Conservation (phyloP, 2,888 invertebrate genomes). For the Tenthredo scrophulariae region DNA sequence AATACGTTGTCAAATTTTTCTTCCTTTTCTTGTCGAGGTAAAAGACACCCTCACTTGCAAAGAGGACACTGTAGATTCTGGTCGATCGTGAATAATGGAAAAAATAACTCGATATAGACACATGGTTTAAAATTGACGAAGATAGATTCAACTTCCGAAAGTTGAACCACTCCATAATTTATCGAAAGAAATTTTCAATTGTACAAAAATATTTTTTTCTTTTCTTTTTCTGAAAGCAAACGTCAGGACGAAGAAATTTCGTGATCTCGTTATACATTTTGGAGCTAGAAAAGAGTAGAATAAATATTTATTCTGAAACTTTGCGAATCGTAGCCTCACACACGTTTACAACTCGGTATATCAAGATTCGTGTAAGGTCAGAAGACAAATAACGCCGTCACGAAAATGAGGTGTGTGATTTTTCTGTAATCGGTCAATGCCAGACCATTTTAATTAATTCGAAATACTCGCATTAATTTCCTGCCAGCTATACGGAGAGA, state of each 20-base stretch:
- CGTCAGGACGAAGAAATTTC: neutral
- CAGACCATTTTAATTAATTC: neutral
- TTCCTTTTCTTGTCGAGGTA: neutral
- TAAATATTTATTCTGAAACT: neutral
- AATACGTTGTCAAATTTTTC: neutral
- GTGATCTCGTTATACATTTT: neutral
- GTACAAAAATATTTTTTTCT: neutral
- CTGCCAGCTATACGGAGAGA: neutral
- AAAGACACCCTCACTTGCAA: neutral
- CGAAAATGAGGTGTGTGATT: slow-evolving; percentile 16
- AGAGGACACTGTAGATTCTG: neutral
- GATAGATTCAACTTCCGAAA: neutral
- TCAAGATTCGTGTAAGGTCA: neutral
- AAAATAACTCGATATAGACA: neutral
- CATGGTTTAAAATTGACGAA: neutral
- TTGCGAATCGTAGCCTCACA: neutral
- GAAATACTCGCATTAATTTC: neutral
- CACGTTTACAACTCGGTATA: neutral
- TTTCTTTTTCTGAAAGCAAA: neutral
- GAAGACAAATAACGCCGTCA: slow-evolving; percentile 14
- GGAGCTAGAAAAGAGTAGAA: neutral
- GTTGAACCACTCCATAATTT: neutral
- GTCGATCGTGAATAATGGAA: neutral
- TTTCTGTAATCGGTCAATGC: slow-evolving; percentile 1
- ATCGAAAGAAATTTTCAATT: neutral